phyloP scores from a whole-genome alignment of 1,140 invertebrate genomes.

The Drosophila erecta region DNA sequence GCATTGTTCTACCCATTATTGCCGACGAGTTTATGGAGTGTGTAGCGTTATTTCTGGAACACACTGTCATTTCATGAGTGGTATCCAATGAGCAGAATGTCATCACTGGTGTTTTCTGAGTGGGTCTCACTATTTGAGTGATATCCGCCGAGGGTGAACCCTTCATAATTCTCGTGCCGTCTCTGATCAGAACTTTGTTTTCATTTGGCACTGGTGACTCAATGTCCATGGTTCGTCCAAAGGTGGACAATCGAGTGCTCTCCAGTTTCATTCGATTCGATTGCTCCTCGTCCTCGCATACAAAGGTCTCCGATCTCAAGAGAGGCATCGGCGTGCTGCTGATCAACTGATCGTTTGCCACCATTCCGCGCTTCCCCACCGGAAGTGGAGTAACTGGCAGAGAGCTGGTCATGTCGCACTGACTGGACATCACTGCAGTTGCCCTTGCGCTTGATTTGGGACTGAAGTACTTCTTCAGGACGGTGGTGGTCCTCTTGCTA shows the following conservation, averaged over 20 bases:
- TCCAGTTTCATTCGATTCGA: slow-evolving; percentile 23
- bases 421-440: slow-evolving; percentile 14
- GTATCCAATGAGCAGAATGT: slow-evolving; percentile 30
- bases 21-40: slow-evolving; percentile 10
- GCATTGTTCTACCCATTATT: slow-evolving; percentile 22
- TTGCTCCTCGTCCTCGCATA: slow-evolving; percentile 61
- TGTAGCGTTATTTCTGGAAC: slow-evolving; percentile 29
- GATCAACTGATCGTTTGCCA: slow-evolving; percentile 28
- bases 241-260: slow-evolving; percentile 37
- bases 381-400: slow-evolving; percentile 63
- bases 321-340: slow-evolving; percentile 65
- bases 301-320: slow-evolving; percentile 78
- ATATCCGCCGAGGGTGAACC: slow-evolving; percentile 10
- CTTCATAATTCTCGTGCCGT: slow-evolving; percentile 6
- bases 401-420: slow-evolving; percentile 52
- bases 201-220: slow-evolving; percentile 17
- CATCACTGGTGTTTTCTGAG: neutral
- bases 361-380: slow-evolving; percentile 22
- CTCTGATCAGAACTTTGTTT: slow-evolving; percentile 14
- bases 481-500: slow-evolving; percentile 61
- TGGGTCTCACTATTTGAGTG: slow-evolving; percentile 30
- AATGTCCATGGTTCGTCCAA: slow-evolving; percentile 41
- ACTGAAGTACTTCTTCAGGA: slow-evolving; percentile 62
- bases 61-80: slow-evolving; percentile 27
- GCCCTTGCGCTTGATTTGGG: slow-evolving; percentile 21